A percentile compares a stretch with the other conserved stretches of the same genome.
These are phyloP conservation scores for Bos javanicus DNA, from an alignment of 2,113 vertebrate species.

Conservation along the genomic window DNA sequence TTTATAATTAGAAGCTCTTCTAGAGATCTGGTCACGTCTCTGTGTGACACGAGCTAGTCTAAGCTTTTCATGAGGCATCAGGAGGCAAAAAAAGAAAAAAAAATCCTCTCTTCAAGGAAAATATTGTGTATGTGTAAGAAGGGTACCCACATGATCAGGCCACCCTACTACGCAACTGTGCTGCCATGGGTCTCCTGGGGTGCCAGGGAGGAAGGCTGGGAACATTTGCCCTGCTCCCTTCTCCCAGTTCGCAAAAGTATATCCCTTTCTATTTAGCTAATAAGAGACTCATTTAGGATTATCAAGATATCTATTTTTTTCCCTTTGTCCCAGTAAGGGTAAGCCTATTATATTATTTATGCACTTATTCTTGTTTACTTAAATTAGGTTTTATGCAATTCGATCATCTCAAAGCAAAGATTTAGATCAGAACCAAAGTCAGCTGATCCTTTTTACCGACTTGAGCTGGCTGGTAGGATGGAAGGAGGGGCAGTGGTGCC, in stretches of 20 bases:
- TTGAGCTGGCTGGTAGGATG: background rate
- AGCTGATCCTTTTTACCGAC: background rate
- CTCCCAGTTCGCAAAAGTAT: background rate
- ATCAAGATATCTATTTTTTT: background rate
- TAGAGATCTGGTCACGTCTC: background rate
- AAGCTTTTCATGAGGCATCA: background rate
- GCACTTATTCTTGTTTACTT: background rate
- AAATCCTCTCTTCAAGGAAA: background rate
- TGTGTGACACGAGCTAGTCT: background rate
- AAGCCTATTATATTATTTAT: background rate
- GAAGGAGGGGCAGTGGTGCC: background rate
- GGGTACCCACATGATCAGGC: background rate
- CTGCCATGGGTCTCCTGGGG: too few relatives aligned
- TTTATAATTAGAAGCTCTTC: slow-evolving; percentile 47
- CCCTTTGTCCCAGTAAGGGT: background rate
- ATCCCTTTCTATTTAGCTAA: background rate
- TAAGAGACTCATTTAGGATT: background rate
- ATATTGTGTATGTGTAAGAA: background rate
- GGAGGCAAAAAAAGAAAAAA: background rate
- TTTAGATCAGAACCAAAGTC: background rate
- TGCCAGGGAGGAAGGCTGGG: background rate
- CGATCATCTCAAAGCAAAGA: slow-evolving; percentile 20
- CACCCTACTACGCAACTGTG: background rate
- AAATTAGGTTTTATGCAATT: background rate
- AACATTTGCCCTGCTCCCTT: background rate